These are phyloP conservation scores for Apis laboriosa DNA, from an alignment of 1,140 invertebrate genomes.

Conservation along the genomic window DNA sequence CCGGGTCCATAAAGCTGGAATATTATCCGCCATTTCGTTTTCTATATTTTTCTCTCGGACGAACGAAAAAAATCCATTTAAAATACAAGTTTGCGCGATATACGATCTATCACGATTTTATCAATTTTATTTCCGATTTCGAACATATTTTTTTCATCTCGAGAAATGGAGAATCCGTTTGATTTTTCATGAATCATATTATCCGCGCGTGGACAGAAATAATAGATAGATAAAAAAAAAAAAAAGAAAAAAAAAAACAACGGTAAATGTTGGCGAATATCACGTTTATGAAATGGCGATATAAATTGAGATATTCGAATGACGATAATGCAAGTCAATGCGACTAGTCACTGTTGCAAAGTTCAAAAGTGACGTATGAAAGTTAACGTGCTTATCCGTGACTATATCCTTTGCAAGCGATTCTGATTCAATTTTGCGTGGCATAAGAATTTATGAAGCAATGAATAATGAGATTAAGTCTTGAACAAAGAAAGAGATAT, in stretches of 20 bases:
- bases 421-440: not conserved
- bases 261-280: not conserved
- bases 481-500: not conserved
- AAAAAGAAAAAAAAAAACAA: not conserved
- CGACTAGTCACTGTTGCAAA: not conserved
- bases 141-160: not conserved
- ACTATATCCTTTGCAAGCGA: not conserved
- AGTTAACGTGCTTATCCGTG: not conserved
- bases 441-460: not conserved
- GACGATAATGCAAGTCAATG: not conserved
- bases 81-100: not conserved
- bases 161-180: not conserved
- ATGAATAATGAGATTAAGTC: not conserved
- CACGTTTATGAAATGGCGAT: too few species aligned
- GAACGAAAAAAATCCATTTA: slow-evolving; percentile 3
- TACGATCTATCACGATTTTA: slow-evolving; percentile 13
- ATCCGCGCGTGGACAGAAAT: too few species aligned
- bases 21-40: slow-evolving; percentile 5
- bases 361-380: not conserved
- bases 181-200: not conserved
- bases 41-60: not conserved
- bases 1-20: slow-evolving; percentile 1
- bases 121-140: not conserved
- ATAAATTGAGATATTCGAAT: not conserved
- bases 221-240: not conserved